Base-by-base conservation (phyloP, 2,113 vertebrate species). In the Piprites chloris region DNA sequence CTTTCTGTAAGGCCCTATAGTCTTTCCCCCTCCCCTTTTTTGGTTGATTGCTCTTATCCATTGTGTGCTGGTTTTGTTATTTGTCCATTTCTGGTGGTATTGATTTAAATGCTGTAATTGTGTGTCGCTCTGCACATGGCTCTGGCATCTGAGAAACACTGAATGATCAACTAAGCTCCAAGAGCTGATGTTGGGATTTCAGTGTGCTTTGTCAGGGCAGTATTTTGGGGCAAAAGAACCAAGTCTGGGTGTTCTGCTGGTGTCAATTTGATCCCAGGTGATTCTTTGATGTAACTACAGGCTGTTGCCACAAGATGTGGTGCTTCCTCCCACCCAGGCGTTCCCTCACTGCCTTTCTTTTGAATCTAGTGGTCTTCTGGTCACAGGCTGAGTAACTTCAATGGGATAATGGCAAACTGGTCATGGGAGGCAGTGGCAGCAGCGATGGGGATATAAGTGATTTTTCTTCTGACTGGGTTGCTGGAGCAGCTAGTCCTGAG, bases 381-480 rank as follows among this genome's bases (percentile, higher is more conserved):
- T 69, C 77, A 27, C 10, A 61, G 80, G 35, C 63, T 65, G 8
- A 58, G 12, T 58, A 3, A 6, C 42, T 78, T 76, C 11, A 79
- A 12, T 50, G 35, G 65, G 62, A 6, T 21, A 30, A 32, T 30
- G 33, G 35, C 65, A 63, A 11, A 35, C 26, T 47, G 46, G 35
- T 46, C 23, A 18, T 2, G 9, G 63, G 49, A 73, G 50, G 24
- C 22, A 0, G 20, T 21, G 75, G 21, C 12, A 47, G 28, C 1
- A 0, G 4, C 2, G 8, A 1, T 9, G 23, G 44, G 39, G 33
- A 47, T 77, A 19, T 18, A 10, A 71, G 11, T 32, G 56, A 33
- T 85, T 85, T 69, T 69, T 42, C 33, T 42, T 53, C 27, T 39
- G 44, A 21, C 32, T 35, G 23, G 9, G 8, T 55, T 75, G 28